These are phyloP conservation scores for Lateolabrax maculatus DNA, from an alignment of 2,797 vertebrate genomes.

Conservation along the genomic window DNA sequence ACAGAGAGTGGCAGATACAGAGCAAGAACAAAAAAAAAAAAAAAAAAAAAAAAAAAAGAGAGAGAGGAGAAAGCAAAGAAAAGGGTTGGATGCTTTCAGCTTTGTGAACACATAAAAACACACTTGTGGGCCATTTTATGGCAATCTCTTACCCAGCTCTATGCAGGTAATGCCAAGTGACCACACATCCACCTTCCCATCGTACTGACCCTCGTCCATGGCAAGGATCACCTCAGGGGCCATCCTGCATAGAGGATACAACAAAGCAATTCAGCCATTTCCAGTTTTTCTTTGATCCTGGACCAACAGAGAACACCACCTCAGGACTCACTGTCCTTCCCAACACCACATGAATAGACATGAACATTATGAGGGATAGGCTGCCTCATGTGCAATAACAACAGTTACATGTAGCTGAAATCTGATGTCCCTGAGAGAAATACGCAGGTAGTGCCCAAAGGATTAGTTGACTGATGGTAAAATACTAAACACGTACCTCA, in stretches of 20 bases:
- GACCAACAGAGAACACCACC: conserved; percentile 24
- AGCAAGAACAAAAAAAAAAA: conserved; percentile 25
- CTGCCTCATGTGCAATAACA: conserved; percentile 21
- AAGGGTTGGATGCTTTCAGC: conserved; percentile 42
- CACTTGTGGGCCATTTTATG: neutral
- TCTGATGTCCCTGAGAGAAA: neutral
- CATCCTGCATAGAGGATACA: conserved; percentile 87
- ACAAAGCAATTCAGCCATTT: conserved; percentile 48
- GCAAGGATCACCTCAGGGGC: conserved; percentile 96
- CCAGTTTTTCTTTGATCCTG: conserved; percentile 36
- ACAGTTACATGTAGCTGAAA: conserved; percentile 9
- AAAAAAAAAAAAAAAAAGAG: conserved; percentile 4
- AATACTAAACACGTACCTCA: neutral
- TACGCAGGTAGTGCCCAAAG: neutral
- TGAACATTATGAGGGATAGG: neutral
- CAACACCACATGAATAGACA: conserved; percentile 14
- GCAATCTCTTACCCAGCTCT: conserved; percentile 90
- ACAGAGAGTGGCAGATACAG: conserved; percentile 35
- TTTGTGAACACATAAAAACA: conserved; percentile 19
- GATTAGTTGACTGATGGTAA: neutral
- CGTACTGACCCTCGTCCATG: conserved; percentile 96
- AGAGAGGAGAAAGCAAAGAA: conserved; percentile 13
- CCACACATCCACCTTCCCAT: conserved; percentile 97
- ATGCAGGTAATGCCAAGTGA: conserved; percentile 96
- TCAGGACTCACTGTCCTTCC: conserved; percentile 13